Evolutionary conservation across 2,888 invertebrate species (phyloP).

Genomic region (Dryadula phaetusa): DNA sequence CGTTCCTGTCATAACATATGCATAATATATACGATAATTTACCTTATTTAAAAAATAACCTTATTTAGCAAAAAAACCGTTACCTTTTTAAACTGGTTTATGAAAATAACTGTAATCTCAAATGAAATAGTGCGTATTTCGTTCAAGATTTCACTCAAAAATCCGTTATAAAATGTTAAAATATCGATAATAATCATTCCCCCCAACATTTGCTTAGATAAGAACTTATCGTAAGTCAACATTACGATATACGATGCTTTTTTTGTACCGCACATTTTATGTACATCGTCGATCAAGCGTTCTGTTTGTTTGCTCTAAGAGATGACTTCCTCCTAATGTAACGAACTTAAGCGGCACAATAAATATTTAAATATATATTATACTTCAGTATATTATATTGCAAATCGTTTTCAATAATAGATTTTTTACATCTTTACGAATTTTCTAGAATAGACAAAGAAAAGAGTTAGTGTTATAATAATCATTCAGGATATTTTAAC

Average conservation of each 20-base stretch:
- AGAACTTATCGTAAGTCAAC: constrained; percentile 26
- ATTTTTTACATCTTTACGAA: no score
- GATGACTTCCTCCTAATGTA: constrained; percentile 5
- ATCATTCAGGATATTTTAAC: no score
- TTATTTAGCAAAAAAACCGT: constrained; percentile 13
- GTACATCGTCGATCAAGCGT: constrained; percentile 5
- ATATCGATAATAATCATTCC: constrained; percentile 24
- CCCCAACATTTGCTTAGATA: constrained; percentile 29
- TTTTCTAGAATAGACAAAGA: no score
- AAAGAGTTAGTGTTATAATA: no score
- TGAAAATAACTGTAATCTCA: constrained; percentile 24
- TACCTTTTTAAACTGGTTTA: constrained; percentile 23
- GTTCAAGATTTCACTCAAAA: not conserved
- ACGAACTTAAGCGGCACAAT: not conserved
- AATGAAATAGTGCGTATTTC: constrained; percentile 15
- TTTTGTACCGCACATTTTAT: constrained; percentile 16
- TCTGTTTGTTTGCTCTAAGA: constrained; percentile 24
- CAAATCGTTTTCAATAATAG: no score
- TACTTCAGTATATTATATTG: no score
- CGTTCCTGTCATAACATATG: constrained; percentile 18
- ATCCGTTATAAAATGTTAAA: constrained; percentile 18
- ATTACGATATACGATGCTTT: constrained; percentile 18
- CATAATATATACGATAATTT: constrained; percentile 1
- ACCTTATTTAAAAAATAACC: constrained; percentile 3
- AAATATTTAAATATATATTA: not conserved